Conservation (phyloP, 2,113 vertebrate genomes). For the Crypturellus undulatus region DNA sequence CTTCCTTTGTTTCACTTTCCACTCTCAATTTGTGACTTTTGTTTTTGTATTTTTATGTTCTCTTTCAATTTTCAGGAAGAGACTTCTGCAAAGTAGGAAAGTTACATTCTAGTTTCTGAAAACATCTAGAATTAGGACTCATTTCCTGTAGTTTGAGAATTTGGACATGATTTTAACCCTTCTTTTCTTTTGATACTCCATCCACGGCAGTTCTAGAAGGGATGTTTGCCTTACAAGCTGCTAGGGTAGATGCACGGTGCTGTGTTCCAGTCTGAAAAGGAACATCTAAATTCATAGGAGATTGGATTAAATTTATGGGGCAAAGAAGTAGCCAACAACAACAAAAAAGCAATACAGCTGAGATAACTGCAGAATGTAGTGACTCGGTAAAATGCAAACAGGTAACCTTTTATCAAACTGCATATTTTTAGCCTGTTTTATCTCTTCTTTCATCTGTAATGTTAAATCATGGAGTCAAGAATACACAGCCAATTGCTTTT, state of each 20-base stretch:
- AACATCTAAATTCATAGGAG: neutral
- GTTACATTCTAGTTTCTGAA: neutral
- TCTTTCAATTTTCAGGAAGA: neutral
- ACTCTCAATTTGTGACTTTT: neutral
- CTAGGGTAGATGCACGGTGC: neutral
- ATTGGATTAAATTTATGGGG: neutral
- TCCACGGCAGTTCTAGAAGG: neutral
- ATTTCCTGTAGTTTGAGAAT: neutral
- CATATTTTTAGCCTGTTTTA: neutral
- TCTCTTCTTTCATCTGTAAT: neutral
- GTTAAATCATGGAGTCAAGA: neutral
- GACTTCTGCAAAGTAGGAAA: neutral
- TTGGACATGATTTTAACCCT: neutral
- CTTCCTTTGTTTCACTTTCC: conserved; percentile 28
- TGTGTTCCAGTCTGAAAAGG: neutral
- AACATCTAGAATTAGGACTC: neutral
- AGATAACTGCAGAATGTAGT: neutral
- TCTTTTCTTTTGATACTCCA: neutral
- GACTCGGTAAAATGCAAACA: neutral
- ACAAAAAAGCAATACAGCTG: neutral
- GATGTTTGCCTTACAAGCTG: neutral
- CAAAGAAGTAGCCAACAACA: neutral
- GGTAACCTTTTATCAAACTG: neutral
- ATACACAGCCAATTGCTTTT: neutral
- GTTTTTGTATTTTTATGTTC: too few species aligned